These are phyloP conservation scores for Rhombomys opimus DNA, from an alignment of 2,113 vertebrate species.

Conservation along the genomic window DNA sequence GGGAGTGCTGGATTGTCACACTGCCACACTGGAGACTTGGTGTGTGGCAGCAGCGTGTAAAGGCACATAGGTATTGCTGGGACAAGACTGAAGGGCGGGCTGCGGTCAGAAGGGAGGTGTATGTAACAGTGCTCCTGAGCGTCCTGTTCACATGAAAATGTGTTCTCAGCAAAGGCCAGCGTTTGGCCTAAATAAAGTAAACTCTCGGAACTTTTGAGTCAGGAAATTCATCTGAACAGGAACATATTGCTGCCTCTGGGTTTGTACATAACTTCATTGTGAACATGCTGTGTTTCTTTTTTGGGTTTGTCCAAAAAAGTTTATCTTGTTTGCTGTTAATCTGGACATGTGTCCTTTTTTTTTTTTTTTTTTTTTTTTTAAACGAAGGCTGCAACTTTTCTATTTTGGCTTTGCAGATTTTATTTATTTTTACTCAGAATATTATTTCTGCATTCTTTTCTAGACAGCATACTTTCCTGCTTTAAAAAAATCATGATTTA, in stretches of 20 bases:
- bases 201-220: not conserved
- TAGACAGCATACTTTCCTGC: not conserved
- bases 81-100: not conserved
- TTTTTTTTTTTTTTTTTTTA: not conserved
- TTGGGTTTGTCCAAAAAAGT: constrained; percentile 68
- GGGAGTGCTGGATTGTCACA: not conserved
- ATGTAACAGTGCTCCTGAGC: constrained; percentile 57
- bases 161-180: not conserved
- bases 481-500: constrained; percentile 39
- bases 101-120: not conserved
- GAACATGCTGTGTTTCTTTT: constrained; percentile 59
- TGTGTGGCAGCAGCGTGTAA: not conserved
- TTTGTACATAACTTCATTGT: constrained; percentile 40
- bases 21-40: not conserved
- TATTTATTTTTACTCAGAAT: constrained; percentile 32
- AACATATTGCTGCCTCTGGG: constrained; percentile 38
- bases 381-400: constrained; percentile 19
- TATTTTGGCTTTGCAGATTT: constrained; percentile 44
- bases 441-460: constrained; percentile 24
- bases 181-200: constrained; percentile 41
- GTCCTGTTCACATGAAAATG: constrained; percentile 73
- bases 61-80: not conserved
- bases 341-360: not conserved
- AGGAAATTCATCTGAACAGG: constrained; percentile 71
- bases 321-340: constrained; percentile 53